phyloP scores from a whole-genome alignment of 1,140 invertebrate species.

The Pemphigus obesinymphae region DNA sequence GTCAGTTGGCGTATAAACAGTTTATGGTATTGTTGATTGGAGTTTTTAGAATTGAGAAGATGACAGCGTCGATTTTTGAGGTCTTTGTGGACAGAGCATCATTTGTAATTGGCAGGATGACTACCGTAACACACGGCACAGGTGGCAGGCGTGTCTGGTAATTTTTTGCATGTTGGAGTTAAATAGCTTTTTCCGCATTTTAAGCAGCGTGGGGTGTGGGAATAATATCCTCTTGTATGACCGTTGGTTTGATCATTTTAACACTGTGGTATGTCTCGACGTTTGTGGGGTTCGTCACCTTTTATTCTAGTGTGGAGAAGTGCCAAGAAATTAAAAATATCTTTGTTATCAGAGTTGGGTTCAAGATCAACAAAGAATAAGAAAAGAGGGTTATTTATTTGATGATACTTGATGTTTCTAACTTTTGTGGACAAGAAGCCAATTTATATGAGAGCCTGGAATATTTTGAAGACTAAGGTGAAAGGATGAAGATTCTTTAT shows the following conservation, averaged over 20 bases:
- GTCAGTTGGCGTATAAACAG: too few species aligned
- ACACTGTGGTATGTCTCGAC: constrained; percentile 48
- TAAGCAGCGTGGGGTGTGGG: constrained; percentile 47
- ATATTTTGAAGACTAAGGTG: not conserved
- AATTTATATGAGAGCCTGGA: not conserved
- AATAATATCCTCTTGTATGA: constrained; percentile 50
- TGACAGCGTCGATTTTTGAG: not conserved
- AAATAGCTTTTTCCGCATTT: constrained; percentile 44
- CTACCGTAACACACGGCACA: not conserved
- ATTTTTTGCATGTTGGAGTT: not conserved
- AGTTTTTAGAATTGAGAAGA: too few species aligned
- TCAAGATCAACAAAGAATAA: constrained; percentile 34
- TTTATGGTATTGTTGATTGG: too few species aligned
- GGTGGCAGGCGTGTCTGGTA: not conserved
- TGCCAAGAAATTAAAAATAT: not conserved
- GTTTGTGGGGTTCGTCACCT: constrained; percentile 47
- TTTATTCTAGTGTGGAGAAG: constrained; percentile 47
- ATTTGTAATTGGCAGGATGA: constrained; percentile 37
- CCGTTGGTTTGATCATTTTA: constrained; percentile 49
- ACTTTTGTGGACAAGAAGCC: not conserved
- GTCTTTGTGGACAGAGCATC: not conserved
- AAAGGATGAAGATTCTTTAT: constrained; percentile 27
- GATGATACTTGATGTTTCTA: not conserved
- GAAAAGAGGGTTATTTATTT: not conserved
- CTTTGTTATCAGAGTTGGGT: not conserved